phyloP scores from a whole-genome alignment of 2,113 vertebrate genomes.

The Tychaedon coryphoeus region DNA sequence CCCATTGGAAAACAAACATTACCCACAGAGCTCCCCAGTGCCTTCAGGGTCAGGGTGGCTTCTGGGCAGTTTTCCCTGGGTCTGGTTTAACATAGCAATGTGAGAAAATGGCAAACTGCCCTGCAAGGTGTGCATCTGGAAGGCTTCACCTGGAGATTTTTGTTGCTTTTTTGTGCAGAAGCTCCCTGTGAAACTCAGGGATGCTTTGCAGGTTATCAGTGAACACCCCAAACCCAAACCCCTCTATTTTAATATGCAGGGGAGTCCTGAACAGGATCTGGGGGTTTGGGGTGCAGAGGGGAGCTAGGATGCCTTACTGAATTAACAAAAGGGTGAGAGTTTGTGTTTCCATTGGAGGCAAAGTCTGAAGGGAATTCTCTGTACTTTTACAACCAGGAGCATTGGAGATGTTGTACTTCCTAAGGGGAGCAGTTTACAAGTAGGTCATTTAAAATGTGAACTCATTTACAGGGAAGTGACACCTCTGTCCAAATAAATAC shows the following conservation, averaged over 20 bases:
- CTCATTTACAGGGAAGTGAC: background rate
- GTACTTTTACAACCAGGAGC: background rate
- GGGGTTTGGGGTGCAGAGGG: accelerated
- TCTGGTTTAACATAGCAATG: background rate
- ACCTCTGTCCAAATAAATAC: background rate
- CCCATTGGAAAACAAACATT: background rate
- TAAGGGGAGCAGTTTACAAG: background rate
- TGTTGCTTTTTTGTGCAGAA: background rate
- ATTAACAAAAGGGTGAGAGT: background rate
- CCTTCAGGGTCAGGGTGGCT: background rate
- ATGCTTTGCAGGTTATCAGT: background rate
- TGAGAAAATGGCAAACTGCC: background rate
- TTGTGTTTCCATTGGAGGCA: background rate
- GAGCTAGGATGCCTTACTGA: background rate
- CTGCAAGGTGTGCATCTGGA: background rate
- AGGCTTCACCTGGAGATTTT: background rate
- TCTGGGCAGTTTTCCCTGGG: background rate
- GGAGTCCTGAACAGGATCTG: background rate
- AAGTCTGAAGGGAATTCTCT: background rate
- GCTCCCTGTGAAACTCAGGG: background rate
- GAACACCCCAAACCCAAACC: background rate
- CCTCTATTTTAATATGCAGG: accelerated
- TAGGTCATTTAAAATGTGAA: constrained; percentile 3
- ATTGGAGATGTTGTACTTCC: background rate
- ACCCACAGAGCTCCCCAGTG: background rate